phyloP scores from a whole-genome alignment of 2,888 invertebrate species.

The Herminia tarsipennalis region DNA sequence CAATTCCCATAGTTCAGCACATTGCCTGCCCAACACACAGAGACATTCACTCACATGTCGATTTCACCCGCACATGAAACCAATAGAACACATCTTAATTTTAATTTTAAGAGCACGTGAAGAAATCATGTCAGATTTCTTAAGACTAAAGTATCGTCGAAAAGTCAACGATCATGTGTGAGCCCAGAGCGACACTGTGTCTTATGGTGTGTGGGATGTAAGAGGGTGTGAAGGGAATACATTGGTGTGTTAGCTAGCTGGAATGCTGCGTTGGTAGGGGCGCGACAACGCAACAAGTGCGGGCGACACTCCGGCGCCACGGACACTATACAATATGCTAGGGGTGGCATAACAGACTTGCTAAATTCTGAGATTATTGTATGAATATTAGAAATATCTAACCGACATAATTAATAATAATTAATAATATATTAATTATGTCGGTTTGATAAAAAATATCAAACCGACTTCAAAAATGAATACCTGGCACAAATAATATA shows the following conservation, averaged over 20 bases:
- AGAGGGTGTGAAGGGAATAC: not conserved
- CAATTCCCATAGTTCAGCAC: no score
- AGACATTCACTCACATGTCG: not conserved
- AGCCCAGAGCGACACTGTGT: slow-evolving; percentile 6
- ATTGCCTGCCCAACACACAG: not conserved
- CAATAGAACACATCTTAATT: not conserved
- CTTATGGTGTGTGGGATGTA: not conserved
- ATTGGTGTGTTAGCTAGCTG: slow-evolving; percentile 15
- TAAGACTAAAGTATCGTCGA: not conserved
- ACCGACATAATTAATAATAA: no score
- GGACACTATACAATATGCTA: not conserved
- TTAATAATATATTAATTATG: no score
- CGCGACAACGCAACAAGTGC: slow-evolving; percentile 65
- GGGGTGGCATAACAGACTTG: no score
- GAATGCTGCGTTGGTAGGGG: slow-evolving; percentile 22
- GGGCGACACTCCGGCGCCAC: slow-evolving; percentile 70
- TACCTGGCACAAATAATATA: no score
- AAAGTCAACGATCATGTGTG: not conserved
- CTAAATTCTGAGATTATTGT: no score
- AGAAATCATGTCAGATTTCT: slow-evolving; percentile 2
- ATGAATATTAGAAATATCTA: no score
- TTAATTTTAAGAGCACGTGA: not conserved
- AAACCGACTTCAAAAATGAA: no score
- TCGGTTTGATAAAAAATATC: no score
- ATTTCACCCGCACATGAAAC: not conserved